phyloP scores from a whole-genome alignment of 2,888 invertebrate genomes.

The Automeris io region DNA sequence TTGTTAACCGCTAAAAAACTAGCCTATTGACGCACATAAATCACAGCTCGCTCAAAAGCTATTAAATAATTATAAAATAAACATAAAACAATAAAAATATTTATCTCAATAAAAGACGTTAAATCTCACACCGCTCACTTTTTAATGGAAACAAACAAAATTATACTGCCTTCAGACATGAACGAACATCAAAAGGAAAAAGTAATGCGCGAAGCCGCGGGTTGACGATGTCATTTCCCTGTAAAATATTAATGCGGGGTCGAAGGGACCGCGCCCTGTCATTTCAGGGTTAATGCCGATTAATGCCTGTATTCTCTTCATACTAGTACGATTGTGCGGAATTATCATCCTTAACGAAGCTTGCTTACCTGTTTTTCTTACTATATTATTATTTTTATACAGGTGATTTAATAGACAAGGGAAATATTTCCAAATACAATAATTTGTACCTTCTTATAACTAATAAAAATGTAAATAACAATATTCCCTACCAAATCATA shows the following conservation, averaged over 20 bases:
- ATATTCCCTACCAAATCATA: too few relatives aligned
- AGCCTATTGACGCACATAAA: too few relatives aligned
- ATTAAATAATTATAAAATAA: too few relatives aligned
- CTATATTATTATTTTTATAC: background rate
- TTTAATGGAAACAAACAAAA: constrained; percentile 55
- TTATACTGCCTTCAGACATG: constrained; percentile 56
- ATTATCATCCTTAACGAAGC: constrained; percentile 47
- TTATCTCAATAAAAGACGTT: background rate
- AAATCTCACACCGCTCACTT: constrained; percentile 11
- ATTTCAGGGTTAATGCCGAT: constrained; percentile 60
- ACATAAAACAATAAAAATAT: background rate
- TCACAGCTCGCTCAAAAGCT: too few relatives aligned
- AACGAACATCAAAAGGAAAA: constrained; percentile 70
- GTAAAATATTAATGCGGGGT: constrained; percentile 67
- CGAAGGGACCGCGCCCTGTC: constrained; percentile 45
- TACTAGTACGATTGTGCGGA: constrained; percentile 40
- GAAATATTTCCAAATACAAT: too few relatives aligned
- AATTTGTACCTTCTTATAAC: too few relatives aligned
- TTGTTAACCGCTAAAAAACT: too few relatives aligned
- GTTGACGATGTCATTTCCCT: constrained; percentile 54
- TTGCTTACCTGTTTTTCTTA: constrained; percentile 11
- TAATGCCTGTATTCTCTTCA: constrained; percentile 50
- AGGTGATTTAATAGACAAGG: too few relatives aligned
- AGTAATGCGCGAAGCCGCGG: constrained; percentile 53
- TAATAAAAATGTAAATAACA: too few relatives aligned